Evolutionary conservation across 1,140 invertebrate species (phyloP), one percentile per base, ranked within the genome.

Genomic region (Dreissena polymorpha): DNA sequence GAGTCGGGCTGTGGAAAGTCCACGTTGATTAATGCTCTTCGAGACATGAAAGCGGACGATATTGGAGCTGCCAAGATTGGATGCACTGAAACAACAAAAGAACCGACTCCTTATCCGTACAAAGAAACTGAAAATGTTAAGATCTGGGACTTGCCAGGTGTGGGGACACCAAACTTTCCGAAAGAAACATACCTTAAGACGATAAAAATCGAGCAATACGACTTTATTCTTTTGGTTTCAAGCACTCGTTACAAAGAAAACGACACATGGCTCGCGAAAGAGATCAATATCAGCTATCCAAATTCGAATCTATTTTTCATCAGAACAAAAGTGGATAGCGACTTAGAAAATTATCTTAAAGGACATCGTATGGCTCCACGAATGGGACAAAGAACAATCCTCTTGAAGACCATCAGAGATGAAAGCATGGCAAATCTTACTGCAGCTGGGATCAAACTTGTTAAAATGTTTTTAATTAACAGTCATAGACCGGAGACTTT

Each of bases 181-280:
- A 60, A 23, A 60, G 57, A 60, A 60, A n/a, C 57, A n/a, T 60
- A 60, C 12, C 57, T 60, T n/a, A 23, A 60, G 21, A 60, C 57
- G 57, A 23, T 60, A 23, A 18, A 60, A 23, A n/a, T 60, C 21
- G 16, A 60, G 21, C 57, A 3, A 5, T 60, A n/a, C 57, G 16
- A 60, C 12, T 60, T 60, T 10, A n/a, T 60, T 60, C 16, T 60
- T n/a, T 60, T 60, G 57, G 21, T 60, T n/a, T n/a, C 57, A 12
- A 12, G 57, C 21, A n/a, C 16, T 60, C 57, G 12, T 18, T 23
- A n/a, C 21, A 60, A 60, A 60, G 57, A 60, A 60, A 60, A 60
- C 57, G 57, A 60, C 57, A 60, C 21, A 60, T 60, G 57, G 57
- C 57, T 60, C 12, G 57, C 57, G 6, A 23, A 3, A 60, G 57